Conservation (phyloP, 2,797 vertebrate species). For the Paratrypauchen microcephalus region DNA sequence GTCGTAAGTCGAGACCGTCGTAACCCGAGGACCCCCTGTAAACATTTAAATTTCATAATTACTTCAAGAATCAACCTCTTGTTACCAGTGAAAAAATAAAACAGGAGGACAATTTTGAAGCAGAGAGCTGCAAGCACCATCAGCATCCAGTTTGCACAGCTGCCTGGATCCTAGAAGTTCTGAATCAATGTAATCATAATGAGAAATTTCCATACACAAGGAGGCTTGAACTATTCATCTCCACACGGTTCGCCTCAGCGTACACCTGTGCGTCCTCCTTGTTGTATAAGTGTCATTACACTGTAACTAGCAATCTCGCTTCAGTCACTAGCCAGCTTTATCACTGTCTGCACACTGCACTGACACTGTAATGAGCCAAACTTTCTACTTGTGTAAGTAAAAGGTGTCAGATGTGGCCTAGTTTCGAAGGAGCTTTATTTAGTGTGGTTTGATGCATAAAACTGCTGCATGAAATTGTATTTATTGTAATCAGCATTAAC, state of each 20-base stretch:
- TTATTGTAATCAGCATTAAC: background rate
- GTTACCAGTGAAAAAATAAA: conserved; percentile 10
- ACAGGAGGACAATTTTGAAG: background rate
- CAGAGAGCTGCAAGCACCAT: conserved; percentile 16
- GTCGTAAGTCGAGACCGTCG: no score
- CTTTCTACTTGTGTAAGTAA: conserved; percentile 40
- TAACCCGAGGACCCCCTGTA: no score
- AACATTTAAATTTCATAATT: conserved; percentile 3
- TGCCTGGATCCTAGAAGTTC: conserved; percentile 44
- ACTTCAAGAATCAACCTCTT: conserved; percentile 9
- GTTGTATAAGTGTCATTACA: conserved; percentile 46
- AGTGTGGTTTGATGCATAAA: conserved; percentile 12
- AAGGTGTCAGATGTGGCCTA: conserved; percentile 42
- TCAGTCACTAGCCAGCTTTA: conserved; percentile 45
- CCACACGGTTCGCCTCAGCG: conserved; percentile 47
- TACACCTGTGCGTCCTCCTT: conserved; percentile 64
- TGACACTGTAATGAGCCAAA: conserved; percentile 51
- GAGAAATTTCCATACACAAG: conserved; percentile 60
- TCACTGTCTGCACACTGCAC: conserved; percentile 30
- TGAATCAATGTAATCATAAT: conserved; percentile 55
- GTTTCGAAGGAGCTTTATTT: conserved; percentile 31
- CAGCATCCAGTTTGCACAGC: conserved; percentile 44
- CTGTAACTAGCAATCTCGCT: conserved; percentile 44
- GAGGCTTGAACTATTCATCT: conserved; percentile 49
- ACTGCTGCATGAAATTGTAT: background rate